Evolutionary conservation across 2,113 vertebrate species (phyloP).

Genomic region (Cricetomys ansorgei): DNA sequence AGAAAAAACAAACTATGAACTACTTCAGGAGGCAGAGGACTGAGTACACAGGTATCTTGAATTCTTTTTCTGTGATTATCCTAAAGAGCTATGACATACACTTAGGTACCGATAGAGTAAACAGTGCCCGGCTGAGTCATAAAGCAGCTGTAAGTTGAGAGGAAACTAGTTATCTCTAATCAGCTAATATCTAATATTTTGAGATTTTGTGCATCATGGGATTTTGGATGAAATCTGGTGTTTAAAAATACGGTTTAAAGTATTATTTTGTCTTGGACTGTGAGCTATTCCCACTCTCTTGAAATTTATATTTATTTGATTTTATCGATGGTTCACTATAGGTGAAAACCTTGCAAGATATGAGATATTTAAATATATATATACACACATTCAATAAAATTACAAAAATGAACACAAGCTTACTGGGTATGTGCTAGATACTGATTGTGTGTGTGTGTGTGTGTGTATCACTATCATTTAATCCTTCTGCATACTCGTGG

Average conservation of each 20-base stretch:
- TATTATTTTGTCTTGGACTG: neutral
- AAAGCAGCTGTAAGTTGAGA: rapidly evolving
- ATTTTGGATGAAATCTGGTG: neutral
- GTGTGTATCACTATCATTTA: neutral
- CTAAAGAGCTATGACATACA: rapidly evolving
- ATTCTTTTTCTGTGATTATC: neutral
- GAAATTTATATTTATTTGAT: neutral
- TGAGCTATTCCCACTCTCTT: neutral
- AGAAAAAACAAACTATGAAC: neutral
- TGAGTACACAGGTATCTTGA: neutral
- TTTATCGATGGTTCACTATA: neutral
- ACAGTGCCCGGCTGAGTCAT: rapidly evolving
- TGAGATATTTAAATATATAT: neutral
- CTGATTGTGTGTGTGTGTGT: neutral
- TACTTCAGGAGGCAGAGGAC: neutral
- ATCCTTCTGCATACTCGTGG: neutral
- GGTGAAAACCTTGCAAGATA: neutral
- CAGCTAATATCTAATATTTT: neutral
- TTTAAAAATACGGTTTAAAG: neutral
- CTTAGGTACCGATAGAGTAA: rapidly evolving
- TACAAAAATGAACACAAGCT: neutral
- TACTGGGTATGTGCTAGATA: neutral
- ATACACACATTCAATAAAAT: neutral
- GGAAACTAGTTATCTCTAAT: neutral
- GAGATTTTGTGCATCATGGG: neutral